These are phyloP conservation scores for Nymphalis urticae DNA, from an alignment of 2,888 invertebrate genomes.

Conservation along the genomic window DNA sequence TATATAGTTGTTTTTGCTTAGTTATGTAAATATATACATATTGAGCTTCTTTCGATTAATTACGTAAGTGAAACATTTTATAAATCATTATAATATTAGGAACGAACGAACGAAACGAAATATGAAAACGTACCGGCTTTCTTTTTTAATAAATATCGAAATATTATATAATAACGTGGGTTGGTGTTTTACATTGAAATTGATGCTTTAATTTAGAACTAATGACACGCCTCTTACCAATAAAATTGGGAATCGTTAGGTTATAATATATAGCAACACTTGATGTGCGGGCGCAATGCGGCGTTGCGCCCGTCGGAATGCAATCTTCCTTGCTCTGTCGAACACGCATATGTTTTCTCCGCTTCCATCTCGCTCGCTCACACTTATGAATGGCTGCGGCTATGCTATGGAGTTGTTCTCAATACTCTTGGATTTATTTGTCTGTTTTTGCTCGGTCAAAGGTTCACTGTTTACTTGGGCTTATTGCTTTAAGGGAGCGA, in stretches of 20 bases:
- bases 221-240: neutral
- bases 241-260: constrained; percentile 13
- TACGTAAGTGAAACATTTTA: too few species aligned
- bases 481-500: neutral
- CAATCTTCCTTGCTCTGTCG: constrained; percentile 78
- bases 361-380: constrained; percentile 66
- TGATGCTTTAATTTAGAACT: neutral
- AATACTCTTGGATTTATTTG: constrained; percentile 53
- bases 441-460: constrained; percentile 50
- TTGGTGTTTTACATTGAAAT: too few species aligned
- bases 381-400: constrained; percentile 68
- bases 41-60: too few species aligned
- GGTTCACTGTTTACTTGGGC: constrained; percentile 49
- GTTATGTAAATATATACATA: neutral
- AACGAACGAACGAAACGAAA: too few species aligned
- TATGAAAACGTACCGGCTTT: neutral
- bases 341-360: constrained; percentile 60
- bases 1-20: neutral
- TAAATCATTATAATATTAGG: too few species aligned
- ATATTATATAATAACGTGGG: neutral
- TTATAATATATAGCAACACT: constrained; percentile 40
- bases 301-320: constrained; percentile 65
- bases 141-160: neutral
- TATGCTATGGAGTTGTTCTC: constrained; percentile 62
- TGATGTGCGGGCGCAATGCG: constrained; percentile 45